phyloP scores from a whole-genome alignment of 92 coral and sea anemone species.

The Zoanthus sansibaricus region DNA sequence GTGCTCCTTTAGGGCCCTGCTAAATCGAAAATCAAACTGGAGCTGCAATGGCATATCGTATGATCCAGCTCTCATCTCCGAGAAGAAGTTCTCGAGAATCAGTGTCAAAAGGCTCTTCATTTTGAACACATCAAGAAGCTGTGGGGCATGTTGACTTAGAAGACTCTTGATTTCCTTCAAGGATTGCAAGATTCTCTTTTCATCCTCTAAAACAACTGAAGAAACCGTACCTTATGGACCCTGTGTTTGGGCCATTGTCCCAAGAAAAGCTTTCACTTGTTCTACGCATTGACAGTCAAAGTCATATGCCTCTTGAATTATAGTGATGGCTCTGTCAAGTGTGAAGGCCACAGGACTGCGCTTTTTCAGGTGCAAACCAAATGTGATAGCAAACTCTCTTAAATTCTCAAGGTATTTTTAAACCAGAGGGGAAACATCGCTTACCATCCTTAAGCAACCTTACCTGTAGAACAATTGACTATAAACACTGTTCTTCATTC shows the following conservation, averaged over 20 bases:
- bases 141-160: constrained; percentile 32
- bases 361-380: too few species aligned
- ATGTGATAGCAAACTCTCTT: too few species aligned
- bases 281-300: not conserved
- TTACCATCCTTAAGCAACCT: not conserved
- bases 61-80: constrained; percentile 31
- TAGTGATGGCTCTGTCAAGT: too few species aligned
- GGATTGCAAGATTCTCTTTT: not conserved
- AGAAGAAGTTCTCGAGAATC: constrained; percentile 18
- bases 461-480: constrained; percentile 39
- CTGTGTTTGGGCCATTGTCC: constrained; percentile 53
- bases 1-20: constrained; percentile 44
- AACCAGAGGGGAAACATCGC: too few species aligned
- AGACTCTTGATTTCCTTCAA: constrained; percentile 43
- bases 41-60: constrained; percentile 54
- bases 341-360: too few species aligned
- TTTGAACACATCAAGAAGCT: constrained; percentile 44
- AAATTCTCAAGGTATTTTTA: not conserved
- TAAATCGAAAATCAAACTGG: constrained; percentile 53
- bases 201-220: constrained; percentile 37
- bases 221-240: constrained; percentile 54
- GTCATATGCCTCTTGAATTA: too few species aligned
- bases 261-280: constrained; percentile 57
- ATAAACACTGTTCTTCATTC: constrained; percentile 44
- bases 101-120: constrained; percentile 26